A percentile compares a stretch with the other conserved stretches of the same genome.
Conservation (phyloP, 2,888 invertebrate genomes). For the Phoenoteleia sp. region DNA sequence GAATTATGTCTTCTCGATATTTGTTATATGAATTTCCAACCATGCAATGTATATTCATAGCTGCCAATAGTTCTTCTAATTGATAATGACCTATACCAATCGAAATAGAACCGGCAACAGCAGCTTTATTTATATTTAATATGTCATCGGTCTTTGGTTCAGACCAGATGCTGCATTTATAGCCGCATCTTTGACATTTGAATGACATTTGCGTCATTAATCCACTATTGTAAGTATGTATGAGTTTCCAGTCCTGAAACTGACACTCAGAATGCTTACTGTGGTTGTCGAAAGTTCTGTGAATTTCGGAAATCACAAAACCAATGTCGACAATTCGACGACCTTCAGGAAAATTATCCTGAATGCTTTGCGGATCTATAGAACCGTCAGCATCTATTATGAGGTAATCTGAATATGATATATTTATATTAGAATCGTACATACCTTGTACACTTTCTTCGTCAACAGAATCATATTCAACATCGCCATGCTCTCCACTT, state of each 20-base stretch:
- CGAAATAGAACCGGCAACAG: not conserved
- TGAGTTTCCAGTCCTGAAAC: not conserved
- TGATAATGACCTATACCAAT: not conserved
- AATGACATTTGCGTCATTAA: not conserved
- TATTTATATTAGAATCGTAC: no score
- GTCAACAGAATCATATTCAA: no score
- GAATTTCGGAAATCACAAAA: not conserved
- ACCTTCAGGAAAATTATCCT: not conserved
- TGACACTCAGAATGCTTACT: not conserved
- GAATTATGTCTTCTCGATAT: no score
- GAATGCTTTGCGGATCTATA: not conserved
- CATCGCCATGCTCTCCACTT: no score
- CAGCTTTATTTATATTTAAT: not conserved
- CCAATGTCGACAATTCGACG: not conserved
- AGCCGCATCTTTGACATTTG: conserved; percentile 3
- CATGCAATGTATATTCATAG: not conserved
- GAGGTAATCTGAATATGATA: no score
- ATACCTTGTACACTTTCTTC: no score
- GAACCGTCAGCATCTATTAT: not conserved
- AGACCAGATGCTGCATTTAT: conserved; percentile 51
- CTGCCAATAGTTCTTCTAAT: not conserved
- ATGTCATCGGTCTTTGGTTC: conserved; percentile 10
- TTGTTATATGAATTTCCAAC: no score
- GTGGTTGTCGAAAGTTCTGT: not conserved
- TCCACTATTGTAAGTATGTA: not conserved